Evolutionary conservation across 2,888 invertebrate genomes (phyloP), one percentile per base, ranked within the genome.

Genomic region (Perizoma flavofasciatum): DNA sequence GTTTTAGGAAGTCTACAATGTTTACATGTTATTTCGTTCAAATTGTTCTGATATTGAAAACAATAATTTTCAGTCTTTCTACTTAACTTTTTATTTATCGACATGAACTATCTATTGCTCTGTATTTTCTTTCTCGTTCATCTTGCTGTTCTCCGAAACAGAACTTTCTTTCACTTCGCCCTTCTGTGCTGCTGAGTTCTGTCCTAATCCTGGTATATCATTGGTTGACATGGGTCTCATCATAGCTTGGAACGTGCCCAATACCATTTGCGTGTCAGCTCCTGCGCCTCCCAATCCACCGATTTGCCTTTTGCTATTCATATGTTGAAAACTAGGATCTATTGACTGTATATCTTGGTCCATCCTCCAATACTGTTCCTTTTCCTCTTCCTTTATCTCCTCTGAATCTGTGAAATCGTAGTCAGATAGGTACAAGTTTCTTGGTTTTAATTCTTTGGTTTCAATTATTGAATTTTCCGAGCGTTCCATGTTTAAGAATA

Each of bases 201-300:
- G 55, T 3, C 55, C 55, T 33, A 66, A 33, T 40, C 63, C 65
- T 2, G 74, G 72, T 6, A 68, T 41, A 46, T 61, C 63, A 34
- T 35, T 48, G 0, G 73, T 41, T 39, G 75, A 71, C 70, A 78
- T 69, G 6, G 81, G 81, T 35, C 77, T 74, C 72, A 80, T 77
- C 32, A 81, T 68, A 7, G 82, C 79, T 67, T 83, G 83, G 55
- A 83, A 83, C 0, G 79, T 81, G 0, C 83, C 82, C 39, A 82
- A 52, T 4, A 82, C 69, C 65, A 83, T 71, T 41, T 81, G 78
- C 5, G 74, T 72, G 3, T 71, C 71, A 6, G 72, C 69, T 43
- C 68, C 72, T 0, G 69, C 70, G 4, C 71, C 69, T 49, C 66
- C 71, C 5, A 55, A 50, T 8, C 50, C 58, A 5, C 55, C 61